These are phyloP conservation scores for Pionites leucogaster DNA, from an alignment of 2,113 vertebrate genomes.

Conservation along the genomic window DNA sequence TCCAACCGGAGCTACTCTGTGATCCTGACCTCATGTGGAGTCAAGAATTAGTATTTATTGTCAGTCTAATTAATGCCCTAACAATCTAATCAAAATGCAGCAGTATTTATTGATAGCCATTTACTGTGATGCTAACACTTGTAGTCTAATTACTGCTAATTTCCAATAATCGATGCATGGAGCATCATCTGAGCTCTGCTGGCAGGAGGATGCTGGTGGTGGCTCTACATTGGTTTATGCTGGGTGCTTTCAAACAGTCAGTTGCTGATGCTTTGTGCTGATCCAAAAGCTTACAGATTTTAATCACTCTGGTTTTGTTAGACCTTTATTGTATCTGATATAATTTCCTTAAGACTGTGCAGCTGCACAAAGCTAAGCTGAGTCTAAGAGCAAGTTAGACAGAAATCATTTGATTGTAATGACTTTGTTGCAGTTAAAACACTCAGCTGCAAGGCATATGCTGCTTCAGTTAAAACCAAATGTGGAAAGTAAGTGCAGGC, in stretches of 20 bases:
- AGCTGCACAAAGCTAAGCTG: not conserved
- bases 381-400: not conserved
- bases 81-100: not conserved
- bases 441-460: not conserved
- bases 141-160: not conserved
- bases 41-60: not conserved
- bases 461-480: not conserved
- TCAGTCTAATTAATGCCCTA: not conserved
- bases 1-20: not conserved
- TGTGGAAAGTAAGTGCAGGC: not conserved
- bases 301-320: not conserved
- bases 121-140: not conserved
- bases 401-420: not conserved
- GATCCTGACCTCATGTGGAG: not conserved
- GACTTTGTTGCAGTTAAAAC: not conserved
- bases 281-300: not conserved
- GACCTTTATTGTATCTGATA: not conserved
- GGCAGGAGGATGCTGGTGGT: not conserved
- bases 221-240: not conserved
- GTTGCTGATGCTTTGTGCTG: not conserved
- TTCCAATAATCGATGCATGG: not conserved
- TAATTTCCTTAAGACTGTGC: fast-evolving
- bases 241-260: not conserved
- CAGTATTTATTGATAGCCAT: not conserved
- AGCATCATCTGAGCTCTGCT: not conserved